Conservation (phyloP, 2,888 invertebrate species). For the Belgica antarctica region DNA sequence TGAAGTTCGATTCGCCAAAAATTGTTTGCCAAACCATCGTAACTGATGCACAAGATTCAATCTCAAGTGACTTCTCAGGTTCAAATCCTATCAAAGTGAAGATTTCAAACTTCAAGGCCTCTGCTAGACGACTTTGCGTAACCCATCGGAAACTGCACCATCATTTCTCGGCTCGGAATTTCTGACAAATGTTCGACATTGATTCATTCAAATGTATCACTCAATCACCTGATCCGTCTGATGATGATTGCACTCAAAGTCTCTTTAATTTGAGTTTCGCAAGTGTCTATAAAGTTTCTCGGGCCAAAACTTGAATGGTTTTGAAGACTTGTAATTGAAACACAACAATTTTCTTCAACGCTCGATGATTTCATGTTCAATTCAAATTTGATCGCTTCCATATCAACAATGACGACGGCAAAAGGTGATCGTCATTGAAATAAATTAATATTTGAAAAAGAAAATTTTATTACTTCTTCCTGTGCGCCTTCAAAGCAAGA, state of each 20-base stretch:
- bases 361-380: not conserved
- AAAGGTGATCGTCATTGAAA: not conserved
- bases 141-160: not conserved
- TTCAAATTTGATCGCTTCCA: not conserved
- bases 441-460: constrained; percentile 10
- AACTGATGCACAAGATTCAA: no score
- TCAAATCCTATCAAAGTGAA: no score
- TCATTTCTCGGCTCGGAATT: not conserved
- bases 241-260: not conserved
- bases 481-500: constrained; percentile 14
- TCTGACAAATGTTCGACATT: no score
- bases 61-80: no score
- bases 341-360: not conserved
- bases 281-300: not conserved
- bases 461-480: constrained; percentile 21
- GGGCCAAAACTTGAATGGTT: not conserved
- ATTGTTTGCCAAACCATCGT: no score
- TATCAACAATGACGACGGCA: not conserved
- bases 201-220: not conserved
- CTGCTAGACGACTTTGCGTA: not conserved
- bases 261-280: constrained; percentile 13
- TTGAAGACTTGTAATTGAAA: constrained; percentile 25
- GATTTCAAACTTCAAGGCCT: no score
- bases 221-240: not conserved
- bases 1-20: no score